Percentiles rank a stretch among this genome's conserved stretches.
These are phyloP conservation scores for Rattus rattus DNA, from an alignment of 2,113 vertebrate genomes.

Conservation along the genomic window DNA sequence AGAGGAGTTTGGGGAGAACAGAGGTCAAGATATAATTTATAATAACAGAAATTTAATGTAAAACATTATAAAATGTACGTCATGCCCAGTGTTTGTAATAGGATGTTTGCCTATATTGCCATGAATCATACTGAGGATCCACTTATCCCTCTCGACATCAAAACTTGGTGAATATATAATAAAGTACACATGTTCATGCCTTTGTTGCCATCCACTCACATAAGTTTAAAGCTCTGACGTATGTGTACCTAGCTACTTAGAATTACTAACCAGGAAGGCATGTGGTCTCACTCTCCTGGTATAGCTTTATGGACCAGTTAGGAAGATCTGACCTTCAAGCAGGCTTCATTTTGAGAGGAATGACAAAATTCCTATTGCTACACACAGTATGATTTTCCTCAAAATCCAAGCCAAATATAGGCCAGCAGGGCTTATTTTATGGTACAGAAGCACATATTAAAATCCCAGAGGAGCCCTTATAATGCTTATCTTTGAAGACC, in stretches of 20 bases:
- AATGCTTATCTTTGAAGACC: background rate
- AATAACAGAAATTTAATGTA: background rate
- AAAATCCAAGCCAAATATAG: background rate
- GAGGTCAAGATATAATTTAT: background rate
- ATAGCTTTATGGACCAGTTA: background rate
- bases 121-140: background rate
- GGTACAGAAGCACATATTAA: background rate
- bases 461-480: background rate
- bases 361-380: background rate
- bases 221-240: background rate
- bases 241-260: background rate
- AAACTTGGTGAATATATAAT: rapidly evolving
- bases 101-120: background rate
- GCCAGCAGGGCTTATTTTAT: background rate
- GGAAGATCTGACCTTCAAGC: background rate
- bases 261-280: background rate
- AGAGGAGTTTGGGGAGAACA: background rate
- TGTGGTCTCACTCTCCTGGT: background rate
- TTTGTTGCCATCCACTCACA: background rate
- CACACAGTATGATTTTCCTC: background rate
- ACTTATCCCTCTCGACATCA: background rate
- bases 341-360: background rate
- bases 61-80: background rate
- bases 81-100: background rate
- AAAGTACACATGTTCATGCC: background rate